These are phyloP conservation scores for Lochmaea crataegi DNA, from an alignment of 2,888 invertebrate species.

Conservation along the genomic window DNA sequence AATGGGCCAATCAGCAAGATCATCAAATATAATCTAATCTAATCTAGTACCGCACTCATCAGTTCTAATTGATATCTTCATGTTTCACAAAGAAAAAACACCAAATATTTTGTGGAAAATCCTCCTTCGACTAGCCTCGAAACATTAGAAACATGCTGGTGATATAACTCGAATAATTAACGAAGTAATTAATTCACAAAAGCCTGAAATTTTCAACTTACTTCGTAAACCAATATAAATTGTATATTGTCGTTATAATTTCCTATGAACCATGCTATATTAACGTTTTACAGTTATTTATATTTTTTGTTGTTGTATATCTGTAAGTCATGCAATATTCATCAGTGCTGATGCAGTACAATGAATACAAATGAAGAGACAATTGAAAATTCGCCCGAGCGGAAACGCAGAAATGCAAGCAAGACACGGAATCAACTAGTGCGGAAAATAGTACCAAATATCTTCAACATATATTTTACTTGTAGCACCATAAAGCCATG, in stretches of 20 bases:
- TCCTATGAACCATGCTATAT: neutral
- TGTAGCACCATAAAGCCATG: constrained; percentile 24
- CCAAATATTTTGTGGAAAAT: too few relatives aligned
- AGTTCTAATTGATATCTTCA: too few relatives aligned
- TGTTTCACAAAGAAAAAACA: too few relatives aligned
- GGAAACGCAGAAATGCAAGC: constrained; percentile 33
- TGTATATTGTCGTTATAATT: neutral
- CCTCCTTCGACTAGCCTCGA: too few relatives aligned
- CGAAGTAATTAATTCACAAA: too few relatives aligned
- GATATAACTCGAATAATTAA: too few relatives aligned
- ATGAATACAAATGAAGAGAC: constrained; percentile 39
- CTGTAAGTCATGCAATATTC: constrained; percentile 31
- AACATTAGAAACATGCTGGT: too few relatives aligned
- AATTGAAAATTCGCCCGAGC: constrained; percentile 40
- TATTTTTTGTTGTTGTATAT: neutral
- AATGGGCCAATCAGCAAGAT: too few relatives aligned
- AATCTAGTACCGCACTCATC: too few relatives aligned
- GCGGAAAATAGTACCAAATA: constrained; percentile 37
- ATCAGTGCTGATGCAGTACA: constrained; percentile 25
- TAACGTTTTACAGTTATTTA: neutral
- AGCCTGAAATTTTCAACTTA: neutral
- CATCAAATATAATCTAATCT: too few relatives aligned
- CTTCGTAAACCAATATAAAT: neutral
- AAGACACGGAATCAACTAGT: constrained; percentile 32
- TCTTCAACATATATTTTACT: constrained; percentile 27